Percentiles rank a stretch among this genome's conserved stretches.
phyloP scores from a whole-genome alignment of 2,797 vertebrate genomes.

The Amazonetta brasiliensis region DNA sequence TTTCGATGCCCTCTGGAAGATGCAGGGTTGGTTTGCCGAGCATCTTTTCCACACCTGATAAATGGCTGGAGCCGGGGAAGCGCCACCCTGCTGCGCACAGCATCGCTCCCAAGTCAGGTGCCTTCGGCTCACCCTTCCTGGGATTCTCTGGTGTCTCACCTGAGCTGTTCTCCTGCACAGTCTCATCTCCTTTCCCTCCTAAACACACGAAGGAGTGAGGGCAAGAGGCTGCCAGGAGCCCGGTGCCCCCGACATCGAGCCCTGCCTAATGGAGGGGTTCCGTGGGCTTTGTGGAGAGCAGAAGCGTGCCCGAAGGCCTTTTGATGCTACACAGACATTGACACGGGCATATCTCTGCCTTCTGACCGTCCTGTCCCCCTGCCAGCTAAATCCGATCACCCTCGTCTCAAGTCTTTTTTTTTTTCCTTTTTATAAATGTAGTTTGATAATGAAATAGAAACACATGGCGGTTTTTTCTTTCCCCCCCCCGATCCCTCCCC shows the following conservation, averaged over 20 bases:
- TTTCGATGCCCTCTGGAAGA: background rate
- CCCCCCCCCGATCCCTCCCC: constrained; percentile 1
- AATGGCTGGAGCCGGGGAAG: background rate
- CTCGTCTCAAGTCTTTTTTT: background rate
- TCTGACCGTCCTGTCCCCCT: constrained; percentile 1
- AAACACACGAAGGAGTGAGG: no score
- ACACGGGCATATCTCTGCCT: background rate
- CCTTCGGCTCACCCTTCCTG: rapidly evolving
- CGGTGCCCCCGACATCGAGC: background rate
- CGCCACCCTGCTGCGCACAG: rapidly evolving
- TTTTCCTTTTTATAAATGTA: constrained; percentile 5
- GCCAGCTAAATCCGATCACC: constrained; percentile 19
- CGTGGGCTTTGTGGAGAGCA: background rate
- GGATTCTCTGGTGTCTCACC: background rate
- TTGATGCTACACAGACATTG: background rate
- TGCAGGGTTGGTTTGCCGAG: rapidly evolving
- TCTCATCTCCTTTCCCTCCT: background rate
- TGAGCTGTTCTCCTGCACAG: background rate
- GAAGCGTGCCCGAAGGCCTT: background rate
- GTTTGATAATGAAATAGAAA: constrained; percentile 73
- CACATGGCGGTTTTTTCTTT: constrained; percentile 54
- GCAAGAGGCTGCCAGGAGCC: background rate
- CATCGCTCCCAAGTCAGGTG: rapidly evolving
- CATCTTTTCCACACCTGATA: background rate
- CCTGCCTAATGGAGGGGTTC: background rate